Conservation (phyloP, 2,113 vertebrate species). For the Mirza zaza region DNA sequence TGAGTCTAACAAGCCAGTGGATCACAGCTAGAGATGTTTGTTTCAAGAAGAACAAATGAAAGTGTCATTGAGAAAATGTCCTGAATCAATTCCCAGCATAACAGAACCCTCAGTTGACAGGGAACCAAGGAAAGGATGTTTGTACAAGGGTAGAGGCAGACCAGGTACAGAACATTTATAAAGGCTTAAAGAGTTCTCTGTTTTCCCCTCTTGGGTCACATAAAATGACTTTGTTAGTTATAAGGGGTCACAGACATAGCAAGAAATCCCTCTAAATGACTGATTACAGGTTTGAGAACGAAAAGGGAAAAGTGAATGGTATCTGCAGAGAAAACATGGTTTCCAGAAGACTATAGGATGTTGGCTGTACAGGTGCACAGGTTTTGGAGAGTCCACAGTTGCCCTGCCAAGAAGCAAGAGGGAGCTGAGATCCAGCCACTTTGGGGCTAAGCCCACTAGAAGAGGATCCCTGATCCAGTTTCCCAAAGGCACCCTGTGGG, state of each 20-base stretch:
- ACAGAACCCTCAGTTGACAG: fast-evolving
- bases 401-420: neutral
- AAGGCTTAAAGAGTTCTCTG: neutral
- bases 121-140: neutral
- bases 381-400: fast-evolving
- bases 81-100: neutral
- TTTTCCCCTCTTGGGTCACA: neutral
- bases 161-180: neutral
- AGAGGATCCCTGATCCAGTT: neutral
- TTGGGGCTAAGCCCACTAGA: neutral
- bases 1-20: neutral
- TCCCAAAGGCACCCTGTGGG: neutral
- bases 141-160: too few relatives aligned
- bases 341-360: neutral
- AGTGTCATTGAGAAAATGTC: neutral
- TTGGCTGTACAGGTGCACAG: fast-evolving
- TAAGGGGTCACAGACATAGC: neutral
- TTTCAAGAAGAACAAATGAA: neutral
- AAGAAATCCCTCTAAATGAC: neutral
- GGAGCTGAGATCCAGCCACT: too few relatives aligned
- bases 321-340: fast-evolving
- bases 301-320: neutral
- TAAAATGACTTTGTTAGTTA: neutral
- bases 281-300: neutral
- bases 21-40: neutral